Base-by-base conservation (phyloP, 2,888 invertebrate species). In the Cheilosia pagana region DNA sequence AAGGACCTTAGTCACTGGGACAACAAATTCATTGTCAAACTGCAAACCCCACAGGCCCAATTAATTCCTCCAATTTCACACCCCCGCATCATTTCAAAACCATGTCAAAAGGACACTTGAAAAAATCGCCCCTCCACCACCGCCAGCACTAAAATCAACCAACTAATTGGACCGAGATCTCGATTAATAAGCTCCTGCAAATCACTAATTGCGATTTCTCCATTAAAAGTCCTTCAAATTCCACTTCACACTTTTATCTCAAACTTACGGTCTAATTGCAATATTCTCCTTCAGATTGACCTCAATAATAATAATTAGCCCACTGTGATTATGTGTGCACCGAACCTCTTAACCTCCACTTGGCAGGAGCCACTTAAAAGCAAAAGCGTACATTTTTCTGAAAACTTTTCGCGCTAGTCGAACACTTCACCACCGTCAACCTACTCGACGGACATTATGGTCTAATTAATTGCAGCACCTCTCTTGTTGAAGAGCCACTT, bases 121-220 rank as follows among this genome's bases (percentile, higher is more conserved):
- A 12, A 35, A 35, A 35, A 3, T 35, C 12, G 35, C 35, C 35
- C 12, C 35, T 35, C 12, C 12, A 3, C 3, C 35, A 12, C 12
- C 10, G 12, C 35, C 35, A 35, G 12, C 35, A 35, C 35, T 1
- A 12, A 35, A 19, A 2, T 8, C 19, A 45, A 8, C 14, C 59
- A 23, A 45, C 43, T 74, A 81, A 74, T 74, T 67, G 53, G 60
- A 35, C 28, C 50, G 52, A 39, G 25, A 45, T 67, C 60, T 68
- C 45, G 35, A 74, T 68, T 81, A 74, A 55, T 41, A 60, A 50
- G 10, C 60, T 41, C 39, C 7, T 48, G 25, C 57, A 71, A 71
- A 19, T 50, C 68, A 28, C 55, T 81, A 74, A 68, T 81, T 74
- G 74, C 60, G 23, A 52, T 48, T 72, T 60, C 65, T 45, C 25